These are phyloP conservation scores for Ctenodactylus gundi DNA, from an alignment of 2,113 vertebrate genomes.

Conservation along the genomic window DNA sequence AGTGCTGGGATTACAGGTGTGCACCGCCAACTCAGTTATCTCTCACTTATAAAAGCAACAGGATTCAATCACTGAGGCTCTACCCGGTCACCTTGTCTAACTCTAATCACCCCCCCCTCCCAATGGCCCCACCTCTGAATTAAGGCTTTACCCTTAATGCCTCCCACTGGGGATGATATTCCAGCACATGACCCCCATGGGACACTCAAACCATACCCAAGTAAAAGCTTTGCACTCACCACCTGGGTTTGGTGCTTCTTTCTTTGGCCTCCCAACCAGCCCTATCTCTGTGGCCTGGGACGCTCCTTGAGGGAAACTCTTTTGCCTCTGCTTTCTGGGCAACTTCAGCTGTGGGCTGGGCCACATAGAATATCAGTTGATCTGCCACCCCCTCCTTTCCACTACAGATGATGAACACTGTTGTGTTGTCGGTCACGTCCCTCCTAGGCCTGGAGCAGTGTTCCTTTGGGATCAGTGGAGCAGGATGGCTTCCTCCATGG, in stretches of 20 bases:
- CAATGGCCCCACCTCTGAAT: too few relatives aligned
- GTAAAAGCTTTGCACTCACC: too few relatives aligned
- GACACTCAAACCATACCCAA: neutral
- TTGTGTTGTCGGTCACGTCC: accelerated
- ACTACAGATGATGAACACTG: neutral
- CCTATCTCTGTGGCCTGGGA: too few relatives aligned
- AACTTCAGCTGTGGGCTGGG: too few relatives aligned
- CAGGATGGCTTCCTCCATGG: too few relatives aligned
- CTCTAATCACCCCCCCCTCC: neutral
- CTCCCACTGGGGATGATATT: too few relatives aligned
- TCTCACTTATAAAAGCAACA: neutral
- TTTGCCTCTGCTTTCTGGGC: neutral
- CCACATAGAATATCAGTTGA: neutral
- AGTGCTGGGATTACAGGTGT: too few relatives aligned
- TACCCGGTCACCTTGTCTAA: too few relatives aligned
- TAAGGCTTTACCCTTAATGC: neutral
- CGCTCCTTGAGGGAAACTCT: neutral
- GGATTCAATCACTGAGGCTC: neutral
- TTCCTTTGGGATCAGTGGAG: neutral
- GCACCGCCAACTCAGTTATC: too few relatives aligned
- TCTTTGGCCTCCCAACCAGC: neutral
- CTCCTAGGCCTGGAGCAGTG: neutral
- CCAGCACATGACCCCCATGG: neutral
- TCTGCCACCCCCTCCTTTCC: neutral
- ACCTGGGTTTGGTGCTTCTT: too few relatives aligned